A percentile compares a stretch with the other conserved stretches of the same genome.
Evolutionary conservation across 2,888 invertebrate species (phyloP).

Genomic region (Dorcus hopei): DNA sequence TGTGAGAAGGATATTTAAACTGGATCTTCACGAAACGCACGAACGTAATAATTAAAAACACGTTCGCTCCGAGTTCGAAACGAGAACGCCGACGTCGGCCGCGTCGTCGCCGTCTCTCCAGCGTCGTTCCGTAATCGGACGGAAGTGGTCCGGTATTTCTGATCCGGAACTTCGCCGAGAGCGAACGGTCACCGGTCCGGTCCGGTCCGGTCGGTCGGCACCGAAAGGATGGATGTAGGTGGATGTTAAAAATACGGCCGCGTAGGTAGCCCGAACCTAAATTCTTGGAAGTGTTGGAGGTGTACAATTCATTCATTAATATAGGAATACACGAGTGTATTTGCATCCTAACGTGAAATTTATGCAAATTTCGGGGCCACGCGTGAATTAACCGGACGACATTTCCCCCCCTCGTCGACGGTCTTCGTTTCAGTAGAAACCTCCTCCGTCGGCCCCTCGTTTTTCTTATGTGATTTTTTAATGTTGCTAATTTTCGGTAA

Average conservation of each 20-base stretch:
- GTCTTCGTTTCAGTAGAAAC: too few relatives aligned
- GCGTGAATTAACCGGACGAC: not conserved
- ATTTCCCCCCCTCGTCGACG: too few relatives aligned
- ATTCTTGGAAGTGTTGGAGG: conserved; percentile 36
- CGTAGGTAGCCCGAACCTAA: conserved; percentile 34
- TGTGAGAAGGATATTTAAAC: not conserved
- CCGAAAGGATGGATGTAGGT: conserved; percentile 23
- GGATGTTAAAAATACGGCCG: conserved; percentile 41
- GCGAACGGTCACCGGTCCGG: too few relatives aligned
- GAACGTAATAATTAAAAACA: not conserved
- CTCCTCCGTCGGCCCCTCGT: too few relatives aligned
- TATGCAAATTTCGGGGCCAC: not conserved
- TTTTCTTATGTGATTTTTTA: too few relatives aligned
- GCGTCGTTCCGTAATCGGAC: not conserved
- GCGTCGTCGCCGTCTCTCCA: too few relatives aligned
- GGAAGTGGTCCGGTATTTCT: not conserved
- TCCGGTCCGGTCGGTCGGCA: too few relatives aligned
- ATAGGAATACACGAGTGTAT: conserved; percentile 6
- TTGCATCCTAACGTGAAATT: not conserved
- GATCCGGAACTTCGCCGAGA: too few relatives aligned
- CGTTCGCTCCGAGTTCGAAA: not conserved
- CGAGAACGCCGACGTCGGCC: not conserved
- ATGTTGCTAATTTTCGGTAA: too few relatives aligned
- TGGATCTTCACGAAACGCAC: not conserved
- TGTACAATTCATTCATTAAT: conserved; percentile 33